Base-by-base conservation (phyloP, 2,888 invertebrate genomes). In the Epistrophella euchroma region DNA sequence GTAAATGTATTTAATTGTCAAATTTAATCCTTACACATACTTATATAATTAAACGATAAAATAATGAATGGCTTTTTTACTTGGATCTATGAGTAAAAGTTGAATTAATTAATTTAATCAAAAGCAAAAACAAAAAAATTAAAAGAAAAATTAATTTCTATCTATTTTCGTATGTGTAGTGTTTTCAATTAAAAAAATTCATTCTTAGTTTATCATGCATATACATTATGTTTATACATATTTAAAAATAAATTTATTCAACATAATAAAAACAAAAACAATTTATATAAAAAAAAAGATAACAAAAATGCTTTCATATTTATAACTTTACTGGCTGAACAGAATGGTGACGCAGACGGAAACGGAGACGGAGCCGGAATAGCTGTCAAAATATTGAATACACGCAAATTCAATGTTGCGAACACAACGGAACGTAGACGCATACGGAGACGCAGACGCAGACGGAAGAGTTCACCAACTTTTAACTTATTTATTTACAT, bases 251-350 rank as follows among this genome's bases (percentile, higher is more conserved):
- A 37, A 76, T 80, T 19, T 70, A 70, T 85, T 60, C 52, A 60
- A 66, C 17, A 55, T 43, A 47, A 13, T 19, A 35, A 47, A 28
- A 10, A 17, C 9, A n/a, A 45, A 71, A 64, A 79, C 56, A 73
- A 77, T 81, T 81, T 81, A 81, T 66, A 71, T 60, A 19, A 43
- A 43, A 62, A 70, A 68, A 55, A 77, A 84, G 28, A 64, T 50
- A 64, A 17, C 19, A 58, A 74, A 80, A 75, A 56, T 84, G 80
- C 79, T 79, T 83, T 50, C 22, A 78, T 73, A 35, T 73, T 32
- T 10, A 56, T 17, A 19, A 56, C 11, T 56, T 32, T 28, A 22
- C 10, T 35, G 17, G 9, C 25, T n/a, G n/a, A n/a, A n/a, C n/a
- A n/a, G n/a, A n/a, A n/a, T n/a, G n/a, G n/a, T n/a, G n/a, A n/a